Conservation (phyloP, 2,113 vertebrate genomes). For the Rhinolophus ferrumequinum region DNA sequence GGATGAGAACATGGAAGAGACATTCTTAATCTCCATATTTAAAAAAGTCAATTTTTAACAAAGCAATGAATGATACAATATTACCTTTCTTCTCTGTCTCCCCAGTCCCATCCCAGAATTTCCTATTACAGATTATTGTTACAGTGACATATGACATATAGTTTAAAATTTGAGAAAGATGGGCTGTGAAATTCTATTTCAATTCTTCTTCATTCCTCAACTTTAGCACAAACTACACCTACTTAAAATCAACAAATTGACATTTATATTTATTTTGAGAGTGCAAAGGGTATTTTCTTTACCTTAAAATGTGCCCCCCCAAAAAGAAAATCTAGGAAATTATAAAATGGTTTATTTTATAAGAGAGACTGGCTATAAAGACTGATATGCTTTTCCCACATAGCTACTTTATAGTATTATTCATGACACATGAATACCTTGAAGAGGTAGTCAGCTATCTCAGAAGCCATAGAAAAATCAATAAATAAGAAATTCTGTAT, state of each 20-base stretch:
- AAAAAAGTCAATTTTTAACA: background rate
- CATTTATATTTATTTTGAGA: slow-evolving; percentile 11
- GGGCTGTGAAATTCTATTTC: background rate
- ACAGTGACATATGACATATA: background rate
- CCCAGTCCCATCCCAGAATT: background rate
- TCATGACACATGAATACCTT: slow-evolving; percentile 41
- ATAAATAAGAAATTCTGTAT: background rate
- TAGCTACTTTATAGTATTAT: slow-evolving; percentile 70
- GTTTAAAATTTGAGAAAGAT: background rate
- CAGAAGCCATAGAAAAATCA: slow-evolving; percentile 52
- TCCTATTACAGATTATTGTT: background rate
- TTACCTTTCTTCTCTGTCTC: background rate
- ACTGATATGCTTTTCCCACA: slow-evolving; percentile 68
- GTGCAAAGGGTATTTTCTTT: background rate
- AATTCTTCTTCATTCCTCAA: background rate
- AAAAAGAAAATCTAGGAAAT: slow-evolving; percentile 59
- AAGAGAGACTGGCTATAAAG: slow-evolving; percentile 64
- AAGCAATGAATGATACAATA: background rate
- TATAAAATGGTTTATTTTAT: slow-evolving; percentile 73
- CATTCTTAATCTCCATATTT: background rate
- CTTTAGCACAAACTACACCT: background rate
- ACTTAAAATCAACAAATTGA: background rate
- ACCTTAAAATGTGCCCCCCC: background rate
- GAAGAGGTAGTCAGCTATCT: background rate
- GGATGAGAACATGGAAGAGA: background rate